A percentile compares a stretch with the other conserved stretches of the same genome.
Conservation (phyloP, 1,140 invertebrate species). For the Stratiolaelaps scimitus region DNA sequence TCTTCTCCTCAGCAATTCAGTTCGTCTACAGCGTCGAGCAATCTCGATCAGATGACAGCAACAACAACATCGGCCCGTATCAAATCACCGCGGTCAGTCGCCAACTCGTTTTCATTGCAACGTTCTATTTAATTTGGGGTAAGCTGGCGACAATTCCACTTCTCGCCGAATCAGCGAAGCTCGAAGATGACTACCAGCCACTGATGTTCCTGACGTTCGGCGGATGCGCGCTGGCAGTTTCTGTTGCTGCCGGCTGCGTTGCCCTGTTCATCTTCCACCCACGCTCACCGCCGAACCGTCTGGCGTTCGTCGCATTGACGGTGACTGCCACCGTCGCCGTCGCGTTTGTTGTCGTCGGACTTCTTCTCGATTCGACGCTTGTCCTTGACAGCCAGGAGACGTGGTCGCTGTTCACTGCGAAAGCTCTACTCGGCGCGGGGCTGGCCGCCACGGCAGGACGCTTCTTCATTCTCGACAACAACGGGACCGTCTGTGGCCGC, state of each 20-base stretch:
- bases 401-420: constrained; percentile 1
- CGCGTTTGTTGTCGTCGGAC: neutral
- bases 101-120: neutral
- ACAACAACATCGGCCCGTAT: too few species aligned
- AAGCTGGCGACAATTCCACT: neutral
- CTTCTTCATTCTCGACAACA: neutral
- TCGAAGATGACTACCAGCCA: neutral
- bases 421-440: constrained; percentile 7
- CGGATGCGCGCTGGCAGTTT: neutral
- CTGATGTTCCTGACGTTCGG: constrained; percentile 6
- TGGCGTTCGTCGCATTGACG: neutral
- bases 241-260: neutral
- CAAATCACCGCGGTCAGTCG: too few species aligned
- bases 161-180: neutral
- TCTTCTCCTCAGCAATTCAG: neutral
- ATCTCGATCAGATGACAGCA: too few species aligned
- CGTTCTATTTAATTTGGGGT: constrained; percentile 7
- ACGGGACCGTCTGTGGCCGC: neutral
- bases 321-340: neutral
- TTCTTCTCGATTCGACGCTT: constrained; percentile 6
- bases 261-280: too few species aligned
- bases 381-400: neutral
- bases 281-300: neutral
- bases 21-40: too few species aligned
- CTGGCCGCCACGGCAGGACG: constrained; percentile 5